phyloP scores from a whole-genome alignment of 2,113 vertebrate species.

The Aythya baeri region DNA sequence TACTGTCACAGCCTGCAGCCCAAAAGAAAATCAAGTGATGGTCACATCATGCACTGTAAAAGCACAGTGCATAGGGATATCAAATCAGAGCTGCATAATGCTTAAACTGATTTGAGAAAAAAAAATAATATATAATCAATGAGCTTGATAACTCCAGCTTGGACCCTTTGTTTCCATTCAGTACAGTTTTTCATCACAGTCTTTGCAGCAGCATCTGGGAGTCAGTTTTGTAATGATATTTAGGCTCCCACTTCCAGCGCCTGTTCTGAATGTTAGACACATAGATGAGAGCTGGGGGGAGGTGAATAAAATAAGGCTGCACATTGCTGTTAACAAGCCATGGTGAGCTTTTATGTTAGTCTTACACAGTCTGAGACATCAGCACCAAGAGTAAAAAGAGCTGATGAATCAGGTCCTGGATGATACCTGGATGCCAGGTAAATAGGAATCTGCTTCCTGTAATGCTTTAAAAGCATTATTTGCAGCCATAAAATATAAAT shows the following conservation, averaged over 20 bases:
- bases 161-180: rapidly evolving
- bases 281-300: not conserved
- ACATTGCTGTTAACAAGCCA: not conserved
- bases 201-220: not conserved
- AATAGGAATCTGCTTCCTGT: slow-evolving; percentile 13
- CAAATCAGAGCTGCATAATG: not conserved
- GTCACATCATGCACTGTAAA: not conserved
- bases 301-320: not conserved
- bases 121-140: not conserved
- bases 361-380: not conserved
- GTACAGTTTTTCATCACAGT: not conserved
- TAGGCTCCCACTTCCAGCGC: not conserved
- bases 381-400: not conserved
- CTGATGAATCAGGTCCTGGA: not conserved
- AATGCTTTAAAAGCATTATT: slow-evolving; percentile 42
- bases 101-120: not conserved
- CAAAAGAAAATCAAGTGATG: not conserved
- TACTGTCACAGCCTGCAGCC: not conserved
- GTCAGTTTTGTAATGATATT: not conserved
- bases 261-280: not conserved
- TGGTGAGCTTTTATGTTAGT: not conserved
- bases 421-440: not conserved
- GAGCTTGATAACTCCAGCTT: not conserved
- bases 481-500: slow-evolving; percentile 51
- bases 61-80: rapidly evolving